These are phyloP conservation scores for Cephus pulcher DNA, from an alignment of 2,888 invertebrate species.

Conservation along the genomic window DNA sequence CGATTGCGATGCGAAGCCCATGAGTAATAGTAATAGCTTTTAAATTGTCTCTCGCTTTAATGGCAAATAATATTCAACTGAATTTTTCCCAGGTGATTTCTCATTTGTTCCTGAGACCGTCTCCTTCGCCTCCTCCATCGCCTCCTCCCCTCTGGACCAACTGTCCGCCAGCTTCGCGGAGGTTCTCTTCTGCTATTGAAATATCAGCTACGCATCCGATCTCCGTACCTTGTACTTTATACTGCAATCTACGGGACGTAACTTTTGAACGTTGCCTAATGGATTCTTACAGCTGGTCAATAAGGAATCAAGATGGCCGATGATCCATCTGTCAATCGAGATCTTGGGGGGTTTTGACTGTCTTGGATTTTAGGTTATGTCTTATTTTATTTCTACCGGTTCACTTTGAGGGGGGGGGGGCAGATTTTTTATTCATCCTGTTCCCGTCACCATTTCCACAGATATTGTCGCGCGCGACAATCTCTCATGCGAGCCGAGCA, in stretches of 20 bases:
- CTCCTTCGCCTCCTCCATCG: not conserved
- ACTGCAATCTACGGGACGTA: not conserved
- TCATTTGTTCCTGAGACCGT: conserved; percentile 22
- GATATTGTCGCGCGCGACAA: conserved; percentile 13
- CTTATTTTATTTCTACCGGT: not conserved
- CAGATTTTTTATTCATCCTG: not conserved
- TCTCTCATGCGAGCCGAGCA: conserved; percentile 44
- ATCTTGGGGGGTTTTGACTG: not conserved
- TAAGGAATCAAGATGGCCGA: not conserved
- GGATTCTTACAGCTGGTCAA: not conserved
- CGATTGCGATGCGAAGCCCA: conserved; percentile 13
- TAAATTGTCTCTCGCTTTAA: conserved; percentile 63
- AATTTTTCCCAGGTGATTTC: conserved; percentile 14
- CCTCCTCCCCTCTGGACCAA: not conserved
- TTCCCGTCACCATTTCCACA: not conserved
- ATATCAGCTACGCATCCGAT: not conserved
- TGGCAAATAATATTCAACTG: conserved; percentile 58
- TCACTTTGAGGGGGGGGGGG: not conserved
- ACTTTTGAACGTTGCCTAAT: not conserved
- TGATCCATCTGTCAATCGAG: not conserved
- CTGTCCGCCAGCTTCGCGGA: not conserved
- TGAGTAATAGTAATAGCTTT: conserved; percentile 64
- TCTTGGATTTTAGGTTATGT: not conserved
- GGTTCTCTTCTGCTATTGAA: not conserved
- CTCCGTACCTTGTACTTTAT: not conserved